Conservation (phyloP, 2,113 vertebrate species). For the Chaetura pelagica region DNA sequence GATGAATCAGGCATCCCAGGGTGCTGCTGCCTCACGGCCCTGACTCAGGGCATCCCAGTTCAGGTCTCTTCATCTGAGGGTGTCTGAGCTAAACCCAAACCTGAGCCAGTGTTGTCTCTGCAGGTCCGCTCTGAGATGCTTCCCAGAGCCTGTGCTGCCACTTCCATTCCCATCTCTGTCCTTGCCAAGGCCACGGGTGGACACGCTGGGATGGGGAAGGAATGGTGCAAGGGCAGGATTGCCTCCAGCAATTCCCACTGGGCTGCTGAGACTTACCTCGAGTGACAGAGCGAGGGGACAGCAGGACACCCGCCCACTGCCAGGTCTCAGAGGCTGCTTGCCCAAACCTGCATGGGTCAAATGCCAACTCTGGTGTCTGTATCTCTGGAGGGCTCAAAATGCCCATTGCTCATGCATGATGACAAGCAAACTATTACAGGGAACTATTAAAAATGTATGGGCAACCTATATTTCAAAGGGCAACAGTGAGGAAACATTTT, state of each 20-base stretch:
- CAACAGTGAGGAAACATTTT: neutral
- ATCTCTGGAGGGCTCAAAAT: neutral
- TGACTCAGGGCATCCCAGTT: neutral
- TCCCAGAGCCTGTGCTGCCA: neutral
- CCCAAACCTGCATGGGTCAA: neutral
- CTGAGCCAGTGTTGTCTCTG: neutral
- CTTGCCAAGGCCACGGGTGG: fast-evolving
- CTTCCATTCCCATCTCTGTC: neutral
- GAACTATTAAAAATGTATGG: neutral
- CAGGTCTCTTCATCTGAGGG: neutral
- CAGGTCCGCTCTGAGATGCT: neutral
- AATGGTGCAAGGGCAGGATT: fast-evolving
- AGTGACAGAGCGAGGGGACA: neutral
- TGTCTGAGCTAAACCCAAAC: neutral
- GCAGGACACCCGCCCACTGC: neutral
- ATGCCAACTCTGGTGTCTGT: neutral
- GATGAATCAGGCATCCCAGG: neutral
- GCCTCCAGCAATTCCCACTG: neutral
- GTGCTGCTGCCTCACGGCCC: neutral
- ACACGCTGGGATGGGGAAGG: neutral
- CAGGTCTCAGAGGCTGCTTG: neutral
- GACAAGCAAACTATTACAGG: neutral
- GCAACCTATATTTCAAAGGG: neutral
- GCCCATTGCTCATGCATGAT: neutral
- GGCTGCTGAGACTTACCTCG: neutral